These are phyloP conservation scores for Oryzias curvinotus DNA, from an alignment of 2,113 vertebrate species.

Conservation along the genomic window DNA sequence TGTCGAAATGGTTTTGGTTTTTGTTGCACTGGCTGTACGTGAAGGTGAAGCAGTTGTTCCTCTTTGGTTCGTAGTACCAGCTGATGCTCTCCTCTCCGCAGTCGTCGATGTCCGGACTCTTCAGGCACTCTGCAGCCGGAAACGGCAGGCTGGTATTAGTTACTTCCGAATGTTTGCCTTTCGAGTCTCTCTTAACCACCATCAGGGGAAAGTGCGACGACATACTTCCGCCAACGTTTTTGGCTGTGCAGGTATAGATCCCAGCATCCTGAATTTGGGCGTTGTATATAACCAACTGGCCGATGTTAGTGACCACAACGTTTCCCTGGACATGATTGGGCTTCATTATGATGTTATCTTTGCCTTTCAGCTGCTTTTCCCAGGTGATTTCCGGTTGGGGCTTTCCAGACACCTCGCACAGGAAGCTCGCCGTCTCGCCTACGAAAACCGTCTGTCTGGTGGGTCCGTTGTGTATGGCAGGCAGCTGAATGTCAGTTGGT, in stretches of 20 bases:
- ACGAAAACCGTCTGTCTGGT: slow-evolving; percentile 84
- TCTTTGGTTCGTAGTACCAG: slow-evolving; percentile 94
- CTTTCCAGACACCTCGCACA: slow-evolving; percentile 89
- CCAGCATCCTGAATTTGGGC: slow-evolving; percentile 88
- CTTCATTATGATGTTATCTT: slow-evolving; percentile 88
- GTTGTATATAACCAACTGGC: slow-evolving; percentile 96
- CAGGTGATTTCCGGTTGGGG: slow-evolving; percentile 92
- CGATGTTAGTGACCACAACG: slow-evolving; percentile 94
- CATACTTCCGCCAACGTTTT: slow-evolving; percentile 84
- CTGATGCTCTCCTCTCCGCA: slow-evolving; percentile 91
- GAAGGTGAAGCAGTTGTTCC: slow-evolving; percentile 96
- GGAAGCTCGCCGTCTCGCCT: slow-evolving; percentile 94
- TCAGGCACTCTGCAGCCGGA: slow-evolving; percentile 86
- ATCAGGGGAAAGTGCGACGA: slow-evolving; percentile 87
- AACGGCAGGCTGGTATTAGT: slow-evolving; percentile 80
- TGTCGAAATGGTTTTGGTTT: slow-evolving; percentile 91
- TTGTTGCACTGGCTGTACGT: slow-evolving; percentile 91
- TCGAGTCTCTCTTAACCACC: slow-evolving; percentile 80
- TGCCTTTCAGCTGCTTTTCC: slow-evolving; percentile 91
- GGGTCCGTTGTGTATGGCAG: slow-evolving; percentile 81
- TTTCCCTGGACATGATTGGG: slow-evolving; percentile 92
- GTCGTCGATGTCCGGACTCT: slow-evolving; percentile 86
- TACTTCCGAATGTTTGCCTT: slow-evolving; percentile 55
- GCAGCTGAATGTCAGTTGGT: slow-evolving; percentile 79
- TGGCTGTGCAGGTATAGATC: slow-evolving; percentile 92